Conservation (phyloP, 2,888 invertebrate species). For the Salticus scenicus region DNA sequence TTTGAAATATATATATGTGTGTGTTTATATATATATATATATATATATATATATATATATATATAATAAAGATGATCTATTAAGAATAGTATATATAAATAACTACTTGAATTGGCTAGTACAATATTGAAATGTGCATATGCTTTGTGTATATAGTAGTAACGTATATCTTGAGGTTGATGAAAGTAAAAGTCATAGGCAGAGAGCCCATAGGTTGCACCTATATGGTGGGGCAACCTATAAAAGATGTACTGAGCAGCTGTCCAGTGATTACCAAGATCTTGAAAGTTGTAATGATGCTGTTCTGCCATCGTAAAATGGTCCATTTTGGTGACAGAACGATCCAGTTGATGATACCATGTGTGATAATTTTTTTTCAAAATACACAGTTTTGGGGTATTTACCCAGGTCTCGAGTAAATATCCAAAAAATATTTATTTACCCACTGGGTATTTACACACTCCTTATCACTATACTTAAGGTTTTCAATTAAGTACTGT, state of each 20-base stretch:
- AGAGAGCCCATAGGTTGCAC: not conserved
- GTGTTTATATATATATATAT: too few relatives aligned
- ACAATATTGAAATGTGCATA: not conserved
- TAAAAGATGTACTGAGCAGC: not conserved
- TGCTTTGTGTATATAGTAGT: not conserved
- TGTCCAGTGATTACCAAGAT: not conserved
- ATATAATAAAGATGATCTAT: too few relatives aligned
- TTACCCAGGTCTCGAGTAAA: too few relatives aligned
- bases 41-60: too few relatives aligned
- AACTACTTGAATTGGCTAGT: not conserved
- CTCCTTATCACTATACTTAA: too few relatives aligned
- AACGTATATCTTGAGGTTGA: not conserved
- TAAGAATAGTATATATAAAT: too few relatives aligned
- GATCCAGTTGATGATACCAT: not conserved
- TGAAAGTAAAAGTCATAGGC: not conserved
- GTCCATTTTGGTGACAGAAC: not conserved
- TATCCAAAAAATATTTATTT: too few relatives aligned
- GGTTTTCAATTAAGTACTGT: too few relatives aligned
- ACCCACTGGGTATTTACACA: too few relatives aligned
- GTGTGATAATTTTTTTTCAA: not conserved
- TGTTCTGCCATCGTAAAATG: not conserved
- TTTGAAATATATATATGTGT: too few relatives aligned
- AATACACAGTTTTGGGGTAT: too few relatives aligned
- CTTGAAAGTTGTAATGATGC: not conserved
- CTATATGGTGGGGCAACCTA: not conserved